Percentiles rank a stretch among this genome's conserved stretches.
Evolutionary conservation across 2,888 invertebrate species (phyloP).

Genomic region (Cephonodes hylas): DNA sequence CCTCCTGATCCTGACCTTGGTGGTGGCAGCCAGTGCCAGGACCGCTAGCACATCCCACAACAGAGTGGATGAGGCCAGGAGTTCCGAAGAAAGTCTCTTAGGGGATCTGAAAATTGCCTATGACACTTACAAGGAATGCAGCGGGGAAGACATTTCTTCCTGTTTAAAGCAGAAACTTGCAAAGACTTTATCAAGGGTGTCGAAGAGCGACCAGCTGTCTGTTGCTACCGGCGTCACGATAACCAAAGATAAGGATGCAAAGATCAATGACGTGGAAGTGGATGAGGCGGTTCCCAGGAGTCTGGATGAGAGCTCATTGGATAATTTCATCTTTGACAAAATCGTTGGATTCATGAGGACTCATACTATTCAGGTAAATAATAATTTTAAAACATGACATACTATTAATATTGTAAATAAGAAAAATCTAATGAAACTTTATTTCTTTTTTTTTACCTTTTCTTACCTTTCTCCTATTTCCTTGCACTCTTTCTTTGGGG

Average conservation of each 20-base stretch:
- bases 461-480: neutral
- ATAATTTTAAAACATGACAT: too few species aligned
- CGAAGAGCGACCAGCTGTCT: slow-evolving; percentile 84
- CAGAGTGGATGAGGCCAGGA: slow-evolving; percentile 63
- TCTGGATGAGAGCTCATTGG: slow-evolving; percentile 86
- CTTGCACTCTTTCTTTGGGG: neutral
- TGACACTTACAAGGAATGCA: slow-evolving; percentile 91
- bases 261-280: slow-evolving; percentile 78
- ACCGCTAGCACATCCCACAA: slow-evolving; percentile 76
- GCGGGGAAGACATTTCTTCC: slow-evolving; percentile 84
- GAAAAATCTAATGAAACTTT: neutral
- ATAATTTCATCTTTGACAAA: slow-evolving; percentile 88
- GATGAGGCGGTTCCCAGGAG: slow-evolving; percentile 88
- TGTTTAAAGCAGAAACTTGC: slow-evolving; percentile 90
- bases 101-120: slow-evolving; percentile 87
- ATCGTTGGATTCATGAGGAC: slow-evolving; percentile 87
- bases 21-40: slow-evolving; percentile 75
- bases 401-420: neutral
- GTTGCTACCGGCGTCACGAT: slow-evolving; percentile 89
- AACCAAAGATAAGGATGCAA: slow-evolving; percentile 82
- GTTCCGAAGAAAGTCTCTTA: slow-evolving; percentile 75
- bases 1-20: slow-evolving; percentile 79
- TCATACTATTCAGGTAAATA: slow-evolving; percentile 88
- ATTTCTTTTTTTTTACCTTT: neutral
- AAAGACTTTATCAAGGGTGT: slow-evolving; percentile 87